Conservation (phyloP, 1,140 invertebrate species). For the Microplitis demolitor region DNA sequence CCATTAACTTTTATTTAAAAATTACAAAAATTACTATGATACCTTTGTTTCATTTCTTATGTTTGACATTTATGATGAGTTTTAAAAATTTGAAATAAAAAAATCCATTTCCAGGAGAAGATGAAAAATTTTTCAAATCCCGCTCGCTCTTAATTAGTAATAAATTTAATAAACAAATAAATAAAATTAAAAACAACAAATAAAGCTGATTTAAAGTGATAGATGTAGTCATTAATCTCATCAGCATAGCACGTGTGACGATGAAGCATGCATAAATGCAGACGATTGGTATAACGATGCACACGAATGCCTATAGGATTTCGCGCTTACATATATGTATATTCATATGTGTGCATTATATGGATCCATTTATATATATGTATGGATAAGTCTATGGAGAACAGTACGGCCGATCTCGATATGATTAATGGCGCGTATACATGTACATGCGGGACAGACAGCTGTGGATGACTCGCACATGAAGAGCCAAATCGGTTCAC, state of each 20-base stretch:
- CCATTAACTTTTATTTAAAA: too few species aligned
- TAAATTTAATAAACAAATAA: too few species aligned
- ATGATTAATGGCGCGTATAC: conserved; percentile 47
- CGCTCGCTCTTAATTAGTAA: too few species aligned
- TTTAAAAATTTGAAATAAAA: too few species aligned
- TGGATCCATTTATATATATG: neutral
- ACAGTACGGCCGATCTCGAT: conserved; percentile 40
- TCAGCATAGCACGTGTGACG: conserved; percentile 26
- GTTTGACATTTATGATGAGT: too few species aligned
- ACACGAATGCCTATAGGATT: neutral
- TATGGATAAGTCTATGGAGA: conserved; percentile 1
- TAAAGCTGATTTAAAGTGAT: conserved; percentile 28
- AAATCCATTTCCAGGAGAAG: too few species aligned
- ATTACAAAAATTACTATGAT: too few species aligned
- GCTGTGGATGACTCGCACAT: conserved; percentile 45
- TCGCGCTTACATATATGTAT: neutral
- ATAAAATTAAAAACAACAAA: too few species aligned
- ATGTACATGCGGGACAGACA: conserved; percentile 41
- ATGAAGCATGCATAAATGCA: conserved; percentile 15
- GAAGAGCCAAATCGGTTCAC: neutral
- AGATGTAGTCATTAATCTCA: conserved; percentile 47
- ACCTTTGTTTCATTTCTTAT: too few species aligned
- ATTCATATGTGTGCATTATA: neutral
- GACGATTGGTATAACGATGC: conserved; percentile 25
- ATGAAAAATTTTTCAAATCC: too few species aligned